Evolutionary conservation across 2,797 vertebrate species (phyloP).

Genomic region (Sebastes vulpes): DNA sequence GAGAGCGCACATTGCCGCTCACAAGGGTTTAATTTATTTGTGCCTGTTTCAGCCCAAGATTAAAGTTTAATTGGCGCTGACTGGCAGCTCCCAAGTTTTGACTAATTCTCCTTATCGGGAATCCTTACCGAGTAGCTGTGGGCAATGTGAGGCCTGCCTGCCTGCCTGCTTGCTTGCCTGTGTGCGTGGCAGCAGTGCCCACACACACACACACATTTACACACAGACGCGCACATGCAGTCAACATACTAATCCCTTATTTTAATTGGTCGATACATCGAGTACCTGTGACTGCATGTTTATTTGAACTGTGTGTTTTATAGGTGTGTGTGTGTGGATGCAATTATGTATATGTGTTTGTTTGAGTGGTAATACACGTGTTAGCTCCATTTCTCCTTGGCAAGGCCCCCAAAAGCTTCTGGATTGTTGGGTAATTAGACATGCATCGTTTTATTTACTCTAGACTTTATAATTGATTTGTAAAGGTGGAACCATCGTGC

Average conservation of each 20-base stretch:
- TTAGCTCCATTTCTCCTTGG: conserved; percentile 59
- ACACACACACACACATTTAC: conserved; percentile 52
- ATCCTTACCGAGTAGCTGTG: conserved; percentile 89
- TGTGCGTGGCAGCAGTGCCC: conserved; percentile 65
- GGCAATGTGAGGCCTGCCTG: conserved; percentile 86
- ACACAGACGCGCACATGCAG: conserved; percentile 37
- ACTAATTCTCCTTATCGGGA: conserved; percentile 91
- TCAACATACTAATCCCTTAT: conserved; percentile 78
- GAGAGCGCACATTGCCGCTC: conserved; percentile 89
- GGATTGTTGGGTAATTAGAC: conserved; percentile 80
- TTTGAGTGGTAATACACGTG: conserved; percentile 47
- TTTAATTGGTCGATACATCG: conserved; percentile 78
- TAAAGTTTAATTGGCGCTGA: conserved; percentile 92
- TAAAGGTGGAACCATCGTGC: conserved; percentile 65
- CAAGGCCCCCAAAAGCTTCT: conserved; percentile 67
- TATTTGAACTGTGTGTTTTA: conserved; percentile 54
- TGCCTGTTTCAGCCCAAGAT: conserved; percentile 91
- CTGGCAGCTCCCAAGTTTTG: conserved; percentile 91
- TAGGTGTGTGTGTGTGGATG: conserved; percentile 23
- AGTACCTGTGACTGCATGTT: conserved; percentile 80
- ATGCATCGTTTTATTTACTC: conserved; percentile 78
- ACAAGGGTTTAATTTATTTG: conserved; percentile 92
- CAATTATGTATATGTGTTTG: conserved; percentile 39
- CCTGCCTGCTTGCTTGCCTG: conserved; percentile 56
- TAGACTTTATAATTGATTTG: conserved; percentile 78